phyloP scores from a whole-genome alignment of 2,888 invertebrate species.

The Patella ulyssiponensis region DNA sequence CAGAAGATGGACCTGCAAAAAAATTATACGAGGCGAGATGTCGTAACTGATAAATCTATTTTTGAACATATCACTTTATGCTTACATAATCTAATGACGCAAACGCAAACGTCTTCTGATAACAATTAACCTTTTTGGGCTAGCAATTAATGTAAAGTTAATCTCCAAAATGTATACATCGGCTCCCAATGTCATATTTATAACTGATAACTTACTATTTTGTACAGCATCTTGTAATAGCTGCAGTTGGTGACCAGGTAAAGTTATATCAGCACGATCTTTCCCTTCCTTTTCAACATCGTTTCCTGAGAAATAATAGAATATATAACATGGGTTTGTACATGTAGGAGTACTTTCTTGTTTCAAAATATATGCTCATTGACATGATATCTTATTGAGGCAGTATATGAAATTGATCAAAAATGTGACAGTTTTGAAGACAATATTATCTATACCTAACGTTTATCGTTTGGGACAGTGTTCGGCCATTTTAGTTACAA shows the following conservation, averaged over 20 bases:
- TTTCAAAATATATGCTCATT: no score
- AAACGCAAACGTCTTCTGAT: slow-evolving; percentile 4
- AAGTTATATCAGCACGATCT: slow-evolving; percentile 17
- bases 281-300: slow-evolving; percentile 12
- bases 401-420: no score
- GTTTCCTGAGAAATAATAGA: slow-evolving; percentile 8
- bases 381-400: no score
- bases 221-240: slow-evolving; percentile 19
- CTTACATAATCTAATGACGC: slow-evolving; percentile 54
- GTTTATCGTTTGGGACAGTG: no score
- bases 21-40: slow-evolving; percentile 52
- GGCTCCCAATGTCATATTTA: not conserved
- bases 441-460: no score
- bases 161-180: no score
- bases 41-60: slow-evolving; percentile 54
- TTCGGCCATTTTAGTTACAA: no score
- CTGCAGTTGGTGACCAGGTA: slow-evolving; percentile 22
- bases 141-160: no score
- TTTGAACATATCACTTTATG: slow-evolving; percentile 48
- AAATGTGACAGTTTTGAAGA: no score
- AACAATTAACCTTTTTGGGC: no score
- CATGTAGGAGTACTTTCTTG: no score
- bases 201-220: slow-evolving; percentile 5
- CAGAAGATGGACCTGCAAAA: slow-evolving; percentile 25
- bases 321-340: not conserved